Evolutionary conservation across 1,140 invertebrate species (phyloP), one percentile per base, ranked within the genome.

Genomic region (Drosophila truncata): DNA sequence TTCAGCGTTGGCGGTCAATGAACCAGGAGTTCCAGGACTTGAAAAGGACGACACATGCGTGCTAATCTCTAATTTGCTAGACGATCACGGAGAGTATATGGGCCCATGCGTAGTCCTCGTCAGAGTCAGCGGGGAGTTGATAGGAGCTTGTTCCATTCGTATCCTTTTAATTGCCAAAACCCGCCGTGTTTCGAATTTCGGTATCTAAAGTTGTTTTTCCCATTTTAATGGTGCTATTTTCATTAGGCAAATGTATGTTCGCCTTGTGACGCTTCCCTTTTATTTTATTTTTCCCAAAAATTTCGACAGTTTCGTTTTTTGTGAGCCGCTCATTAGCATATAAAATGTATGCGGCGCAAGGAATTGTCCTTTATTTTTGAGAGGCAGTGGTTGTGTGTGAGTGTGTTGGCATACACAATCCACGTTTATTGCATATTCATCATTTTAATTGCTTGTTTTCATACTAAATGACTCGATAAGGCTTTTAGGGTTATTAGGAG

Each of bases 151-250:
- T 85, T 65, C 65, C 52, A 60, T 59, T 82, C 82, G 78, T 79
- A 65, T 75, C 60, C 59, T 69, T 88, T 91, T 84, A 91, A 91
- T 90, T 90, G 90, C 77, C 82, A 66, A 83, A 87, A 88, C 72
- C 65, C 90, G 82, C 70, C 85, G 74, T 91, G 88, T 88, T 91
- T 85, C 79, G 71, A 91, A 81, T 91, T 81, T 82, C 61, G 66
- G 70, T 91, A 91, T 91, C 90, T 91, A 91, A 91, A 91, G 90
- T 91, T 91, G 90, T 91, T 91, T 90, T 91, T 90, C 76, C 77
- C 72, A 90, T 91, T 91, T 91, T 91, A 91, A 91, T 91, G 82
- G 85, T 80, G 82, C 79, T 90, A 86, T 91, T 90, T 91, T 91
- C 85, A 91, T 91, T 91, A 91, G 82, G 90, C 78, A 91, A 91